Conservation (phyloP, 1,140 invertebrate species). For the Diorhabda sublineata region DNA sequence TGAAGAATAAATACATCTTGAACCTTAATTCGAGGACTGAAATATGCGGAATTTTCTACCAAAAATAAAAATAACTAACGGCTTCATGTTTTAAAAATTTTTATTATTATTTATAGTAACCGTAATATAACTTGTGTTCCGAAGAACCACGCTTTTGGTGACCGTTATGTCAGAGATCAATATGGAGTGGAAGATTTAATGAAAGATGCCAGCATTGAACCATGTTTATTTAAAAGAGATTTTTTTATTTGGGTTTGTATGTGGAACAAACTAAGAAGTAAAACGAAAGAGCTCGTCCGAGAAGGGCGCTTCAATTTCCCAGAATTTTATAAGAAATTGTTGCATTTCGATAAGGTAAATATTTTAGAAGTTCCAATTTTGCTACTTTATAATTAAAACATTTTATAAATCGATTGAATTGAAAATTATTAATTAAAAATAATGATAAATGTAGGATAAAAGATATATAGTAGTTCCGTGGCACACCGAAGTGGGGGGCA, state of each 20-base stretch:
- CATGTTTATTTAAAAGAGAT: constrained; percentile 34
- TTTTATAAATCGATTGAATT: too few species aligned
- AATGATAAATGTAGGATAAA: too few species aligned
- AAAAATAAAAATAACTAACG: too few species aligned
- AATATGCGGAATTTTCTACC: too few species aligned
- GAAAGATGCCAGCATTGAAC: constrained; percentile 42
- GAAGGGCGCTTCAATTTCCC: constrained; percentile 40
- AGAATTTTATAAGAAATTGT: constrained; percentile 46
- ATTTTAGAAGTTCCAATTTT: neutral
- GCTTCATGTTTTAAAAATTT: neutral
- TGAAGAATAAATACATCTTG: too few species aligned
- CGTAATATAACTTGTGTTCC: constrained; percentile 49
- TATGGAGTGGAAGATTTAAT: constrained; percentile 48
- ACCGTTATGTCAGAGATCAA: constrained; percentile 43
- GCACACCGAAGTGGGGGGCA: too few species aligned
- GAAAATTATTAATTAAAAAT: too few species aligned
- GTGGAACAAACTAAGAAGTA: constrained; percentile 48
- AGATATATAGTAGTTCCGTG: too few species aligned
- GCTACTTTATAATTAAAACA: too few species aligned
- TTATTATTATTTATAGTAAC: constrained; percentile 37
- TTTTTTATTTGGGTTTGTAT: constrained; percentile 44
- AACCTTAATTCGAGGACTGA: too few species aligned
- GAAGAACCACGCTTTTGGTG: constrained; percentile 49
- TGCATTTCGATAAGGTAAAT: constrained; percentile 46
- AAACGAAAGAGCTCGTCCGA: constrained; percentile 44